These are phyloP conservation scores for Zaprionus inermis DNA, from an alignment of 1,140 invertebrate species.

Conservation along the genomic window DNA sequence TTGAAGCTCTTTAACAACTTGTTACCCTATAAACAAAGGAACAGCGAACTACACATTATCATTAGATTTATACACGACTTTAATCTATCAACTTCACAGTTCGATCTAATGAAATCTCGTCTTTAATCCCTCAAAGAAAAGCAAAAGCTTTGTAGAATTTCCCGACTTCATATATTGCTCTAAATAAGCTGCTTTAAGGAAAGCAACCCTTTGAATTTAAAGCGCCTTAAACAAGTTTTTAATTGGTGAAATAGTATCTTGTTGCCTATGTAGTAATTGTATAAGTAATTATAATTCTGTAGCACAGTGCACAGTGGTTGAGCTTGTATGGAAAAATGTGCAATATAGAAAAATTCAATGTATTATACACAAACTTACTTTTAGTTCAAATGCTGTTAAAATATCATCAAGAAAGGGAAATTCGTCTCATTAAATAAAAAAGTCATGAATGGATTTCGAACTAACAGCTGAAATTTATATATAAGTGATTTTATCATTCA, in stretches of 20 bases:
- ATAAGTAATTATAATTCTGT: background rate
- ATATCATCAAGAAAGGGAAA: too few relatives aligned
- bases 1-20: too few relatives aligned
- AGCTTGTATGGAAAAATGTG: background rate
- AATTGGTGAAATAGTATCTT: background rate
- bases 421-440: background rate
- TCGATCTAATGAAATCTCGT: background rate
- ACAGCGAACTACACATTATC: too few relatives aligned
- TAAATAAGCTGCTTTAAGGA: too few relatives aligned
- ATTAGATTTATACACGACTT: too few relatives aligned
- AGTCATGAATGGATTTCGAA: background rate
- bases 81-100: too few relatives aligned
- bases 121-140: background rate
- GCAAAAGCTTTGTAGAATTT: background rate
- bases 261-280: background rate
- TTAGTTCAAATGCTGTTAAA: too few relatives aligned
- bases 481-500: background rate
- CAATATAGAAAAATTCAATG: too few relatives aligned
- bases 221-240: background rate
- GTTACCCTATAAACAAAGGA: too few relatives aligned
- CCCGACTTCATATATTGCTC: background rate
- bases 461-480: too few relatives aligned
- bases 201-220: background rate
- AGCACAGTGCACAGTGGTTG: background rate
- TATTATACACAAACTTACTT: too few relatives aligned